Percentiles rank a stretch among this genome's conserved stretches.
Conservation (phyloP, 2,113 vertebrate species). For the Dasypus novemcinctus region DNA sequence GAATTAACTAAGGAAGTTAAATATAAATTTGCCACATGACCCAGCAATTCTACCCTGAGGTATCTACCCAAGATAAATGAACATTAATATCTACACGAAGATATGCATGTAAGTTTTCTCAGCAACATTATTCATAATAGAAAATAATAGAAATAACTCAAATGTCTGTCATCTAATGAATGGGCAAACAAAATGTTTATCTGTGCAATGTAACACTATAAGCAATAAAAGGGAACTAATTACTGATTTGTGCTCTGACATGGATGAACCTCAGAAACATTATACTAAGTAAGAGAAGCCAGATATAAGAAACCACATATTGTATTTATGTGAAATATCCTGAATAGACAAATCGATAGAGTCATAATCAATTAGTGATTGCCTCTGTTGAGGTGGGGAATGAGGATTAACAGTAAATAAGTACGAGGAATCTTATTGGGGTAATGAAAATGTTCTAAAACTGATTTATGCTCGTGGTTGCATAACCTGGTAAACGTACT, state of each 20-base stretch:
- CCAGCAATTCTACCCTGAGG: not conserved
- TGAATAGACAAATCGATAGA: not conserved
- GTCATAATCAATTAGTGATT: not conserved
- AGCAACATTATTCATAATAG: not conserved
- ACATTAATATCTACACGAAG: not conserved
- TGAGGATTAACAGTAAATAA: not conserved
- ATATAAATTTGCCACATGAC: not conserved
- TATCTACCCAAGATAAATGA: not conserved
- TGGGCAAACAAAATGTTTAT: not conserved
- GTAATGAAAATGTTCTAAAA: no score
- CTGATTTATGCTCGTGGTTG: no score
- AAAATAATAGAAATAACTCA: not conserved
- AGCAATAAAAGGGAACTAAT: not conserved
- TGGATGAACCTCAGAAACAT: not conserved
- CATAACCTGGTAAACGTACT: not conserved
- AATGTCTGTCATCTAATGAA: not conserved
- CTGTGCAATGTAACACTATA: not conserved
- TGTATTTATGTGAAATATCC: not conserved
- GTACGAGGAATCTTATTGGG: not conserved
- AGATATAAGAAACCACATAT: not conserved
- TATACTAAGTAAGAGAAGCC: no score
- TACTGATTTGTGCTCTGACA: not conserved
- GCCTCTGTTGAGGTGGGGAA: not conserved
- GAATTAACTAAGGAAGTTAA: not conserved
- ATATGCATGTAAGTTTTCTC: not conserved